Base-by-base conservation (phyloP, 2,888 invertebrate species). In the Melanchra persicariae region DNA sequence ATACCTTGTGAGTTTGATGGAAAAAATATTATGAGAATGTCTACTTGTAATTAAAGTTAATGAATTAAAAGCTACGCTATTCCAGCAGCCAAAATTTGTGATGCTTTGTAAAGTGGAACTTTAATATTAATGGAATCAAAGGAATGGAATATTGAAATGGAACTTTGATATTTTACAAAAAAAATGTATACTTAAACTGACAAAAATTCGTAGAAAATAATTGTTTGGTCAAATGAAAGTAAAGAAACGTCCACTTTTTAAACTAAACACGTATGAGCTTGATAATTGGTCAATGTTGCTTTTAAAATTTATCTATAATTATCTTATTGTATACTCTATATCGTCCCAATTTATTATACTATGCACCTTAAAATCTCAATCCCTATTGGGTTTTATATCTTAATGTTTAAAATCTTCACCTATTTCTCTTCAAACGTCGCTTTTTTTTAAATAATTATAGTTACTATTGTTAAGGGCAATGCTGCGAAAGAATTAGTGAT, bases 401-500 rank as follows among this genome's bases (percentile, higher is more conserved):
- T 54, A 62, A n/a, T 37, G 26, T 54, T 63, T 17, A n/a, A 45
- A 62, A 59, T 59, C 51, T 62, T 71, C 51, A 57, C n/a, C 43
- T 65, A n/a, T 47, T 63, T 63, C 34, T 58, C 59, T 74, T 70
- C 49, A 30, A 51, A 52, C 57, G 7, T 80, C 24, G 70, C 81
- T 83, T 83, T 55, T 7, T 54, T 67, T 22, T 6, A 61, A 73
- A 26, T 47, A 55, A 19, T 52, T 24, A 10, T 72, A 70, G 51
- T n/a, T n/a, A n/a, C n/a, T n/a, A n/a, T n/a, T n/a, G 58, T 45
- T 79, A 77, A 66, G 9, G 62, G 76, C 71, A 79, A 67, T 64
- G 37, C 49, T 79, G 82, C 81, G 82, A 83, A 84, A 83, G 76
- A 83, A 83, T 77, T 79, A 77, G 45, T 69, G 10, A 34, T 71